Percentiles rank a stretch among this genome's conserved stretches.
phyloP scores from a whole-genome alignment of 1,140 invertebrate species.

The Megathymus violae region DNA sequence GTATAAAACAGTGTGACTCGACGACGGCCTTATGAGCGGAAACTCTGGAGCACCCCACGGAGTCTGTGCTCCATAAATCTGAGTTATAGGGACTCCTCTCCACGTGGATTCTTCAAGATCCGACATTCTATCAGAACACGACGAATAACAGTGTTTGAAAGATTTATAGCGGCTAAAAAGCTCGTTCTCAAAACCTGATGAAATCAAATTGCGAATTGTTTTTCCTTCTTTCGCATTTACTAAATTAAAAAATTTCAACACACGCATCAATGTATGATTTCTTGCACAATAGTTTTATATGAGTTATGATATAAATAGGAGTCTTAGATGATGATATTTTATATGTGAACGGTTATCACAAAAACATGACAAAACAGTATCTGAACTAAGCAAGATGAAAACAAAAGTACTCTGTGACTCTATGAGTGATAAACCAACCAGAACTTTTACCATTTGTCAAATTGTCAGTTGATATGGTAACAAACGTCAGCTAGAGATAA shows the following conservation, averaged over 20 bases:
- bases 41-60: slow-evolving; percentile 78
- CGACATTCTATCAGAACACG: slow-evolving; percentile 10
- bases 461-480: no score
- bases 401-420: no score
- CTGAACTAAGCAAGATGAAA: no score
- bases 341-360: no score
- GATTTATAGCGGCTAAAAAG: not conserved
- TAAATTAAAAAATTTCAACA: not conserved
- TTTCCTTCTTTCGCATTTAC: not conserved
- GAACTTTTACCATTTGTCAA: no score
- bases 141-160: not conserved
- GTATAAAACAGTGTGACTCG: slow-evolving; percentile 84
- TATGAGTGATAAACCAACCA: no score
- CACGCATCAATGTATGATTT: not conserved
- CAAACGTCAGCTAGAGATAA: no score
- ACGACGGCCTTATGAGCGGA: slow-evolving; percentile 64
- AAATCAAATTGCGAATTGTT: not conserved
- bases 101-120: slow-evolving; percentile 35
- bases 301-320: no score
- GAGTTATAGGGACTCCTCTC: slow-evolving; percentile 66
- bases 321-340: no score
- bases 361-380: no score
- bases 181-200: not conserved
- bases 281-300: not conserved
- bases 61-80: slow-evolving; percentile 67